Base-by-base conservation (phyloP, 1,140 invertebrate genomes). In the Zelostemma sp. region DNA sequence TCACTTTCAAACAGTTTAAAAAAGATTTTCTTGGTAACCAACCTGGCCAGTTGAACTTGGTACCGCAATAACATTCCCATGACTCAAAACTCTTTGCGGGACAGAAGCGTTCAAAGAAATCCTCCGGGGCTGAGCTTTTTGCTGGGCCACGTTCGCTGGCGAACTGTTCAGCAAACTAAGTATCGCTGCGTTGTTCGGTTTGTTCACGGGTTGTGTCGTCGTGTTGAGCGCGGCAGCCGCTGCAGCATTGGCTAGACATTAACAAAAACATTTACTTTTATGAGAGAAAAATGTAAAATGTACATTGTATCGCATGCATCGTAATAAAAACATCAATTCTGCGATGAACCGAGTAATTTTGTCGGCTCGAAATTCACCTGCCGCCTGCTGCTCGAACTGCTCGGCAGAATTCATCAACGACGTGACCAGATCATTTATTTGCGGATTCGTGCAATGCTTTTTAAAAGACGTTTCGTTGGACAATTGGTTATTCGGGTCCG, bases 391-490 rank as follows among this genome's bases (percentile, higher is more conserved):
- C 77, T 91, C 90, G 77, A 91, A 93, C 75, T 93, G 91, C 80
- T 93, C 91, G 31, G 91, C 91, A 25, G 91, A 92, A 80, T 93
- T 92, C 91, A 92, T 92, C 8, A 93, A 88, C 76, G 91, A 92
- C 60, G 89, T 92, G 40, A 91, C 91, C 64, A 93, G 88, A 59
- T 91, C 92, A 78, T 88, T 92, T 67, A 93, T 93, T 46, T 91
- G 91, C 19, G 91, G 88, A 80, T 92, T 92, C 61, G 88, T 89
- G n/a, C 89, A 87, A 70, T 90, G 85, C 55, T 90, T 88, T 73
- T 90, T 90, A 53, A 87, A 86, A 21, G 87, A 80, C 11, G 85
- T 83, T 25, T 87, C 86, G 67, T 83, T 88, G 58, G 88, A 86
- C 61, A 82, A 86, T 60, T 74, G 72, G 45, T 78, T 80, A 64